These are phyloP conservation scores for Sorex araneus DNA, from an alignment of 2,113 vertebrate genomes.

Conservation along the genomic window DNA sequence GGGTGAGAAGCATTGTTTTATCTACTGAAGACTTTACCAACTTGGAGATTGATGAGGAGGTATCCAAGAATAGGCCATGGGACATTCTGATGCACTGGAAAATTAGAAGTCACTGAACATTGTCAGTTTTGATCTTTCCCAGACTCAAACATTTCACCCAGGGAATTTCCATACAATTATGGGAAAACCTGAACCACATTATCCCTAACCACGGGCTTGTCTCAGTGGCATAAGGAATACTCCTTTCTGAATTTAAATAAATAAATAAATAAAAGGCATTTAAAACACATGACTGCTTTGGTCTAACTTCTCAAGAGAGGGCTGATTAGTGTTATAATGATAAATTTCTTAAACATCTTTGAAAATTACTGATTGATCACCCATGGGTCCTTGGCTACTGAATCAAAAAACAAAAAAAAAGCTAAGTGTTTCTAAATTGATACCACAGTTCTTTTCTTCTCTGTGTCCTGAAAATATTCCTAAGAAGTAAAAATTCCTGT, in stretches of 20 bases:
- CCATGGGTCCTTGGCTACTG: slow-evolving; percentile 54
- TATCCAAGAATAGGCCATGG: slow-evolving; percentile 70
- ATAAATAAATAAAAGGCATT: not conserved
- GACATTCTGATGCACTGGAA: slow-evolving; percentile 72
- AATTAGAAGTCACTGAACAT: slow-evolving; percentile 85
- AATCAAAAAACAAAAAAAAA: slow-evolving; percentile 64
- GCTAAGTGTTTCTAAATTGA: slow-evolving; percentile 59
- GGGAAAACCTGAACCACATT: slow-evolving; percentile 78
- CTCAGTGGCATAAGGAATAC: slow-evolving; percentile 69
- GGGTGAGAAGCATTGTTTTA: slow-evolving; percentile 50
- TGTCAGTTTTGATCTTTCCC: slow-evolving; percentile 76
- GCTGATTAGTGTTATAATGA: slow-evolving; percentile 53
- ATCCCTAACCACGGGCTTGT: slow-evolving; percentile 73
- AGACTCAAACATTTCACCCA: slow-evolving; percentile 82
- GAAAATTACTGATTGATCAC: slow-evolving; percentile 63
- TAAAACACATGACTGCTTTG: slow-evolving; percentile 64
- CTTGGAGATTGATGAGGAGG: slow-evolving; percentile 33
- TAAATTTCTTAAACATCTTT: slow-evolving; percentile 64
- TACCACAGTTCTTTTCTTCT: slow-evolving; percentile 44
- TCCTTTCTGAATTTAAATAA: slow-evolving; percentile 23
- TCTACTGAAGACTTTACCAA: slow-evolving; percentile 28
- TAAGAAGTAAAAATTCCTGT: slow-evolving; percentile 54
- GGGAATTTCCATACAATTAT: slow-evolving; percentile 84
- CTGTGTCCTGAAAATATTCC: slow-evolving; percentile 24
- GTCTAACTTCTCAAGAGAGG: slow-evolving; percentile 62